Conservation (phyloP, 2,888 invertebrate species). For the Saturnia japonica region DNA sequence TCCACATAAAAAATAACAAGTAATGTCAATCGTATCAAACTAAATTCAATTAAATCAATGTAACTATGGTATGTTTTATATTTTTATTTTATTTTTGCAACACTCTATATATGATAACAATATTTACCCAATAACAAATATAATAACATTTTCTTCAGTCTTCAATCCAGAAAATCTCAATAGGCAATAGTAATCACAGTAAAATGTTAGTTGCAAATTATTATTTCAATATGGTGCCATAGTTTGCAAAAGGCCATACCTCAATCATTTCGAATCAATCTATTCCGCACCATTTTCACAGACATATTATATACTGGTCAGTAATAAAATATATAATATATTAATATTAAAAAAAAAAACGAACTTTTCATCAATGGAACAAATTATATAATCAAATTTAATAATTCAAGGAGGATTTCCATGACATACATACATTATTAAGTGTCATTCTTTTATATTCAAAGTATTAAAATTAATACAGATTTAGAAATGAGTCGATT, state of each 20-base stretch:
- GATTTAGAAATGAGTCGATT: too few relatives aligned
- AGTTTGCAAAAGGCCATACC: constrained; percentile 50
- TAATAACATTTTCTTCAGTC: constrained; percentile 67
- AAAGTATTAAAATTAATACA: too few relatives aligned
- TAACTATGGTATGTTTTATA: not conserved
- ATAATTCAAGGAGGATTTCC: too few relatives aligned
- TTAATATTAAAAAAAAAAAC: not conserved
- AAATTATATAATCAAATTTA: not conserved
- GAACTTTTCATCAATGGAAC: not conserved
- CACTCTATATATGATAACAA: constrained; percentile 20
- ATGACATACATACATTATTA: too few relatives aligned
- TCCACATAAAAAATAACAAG: not conserved
- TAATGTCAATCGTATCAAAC: not conserved
- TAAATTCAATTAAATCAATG: not conserved
- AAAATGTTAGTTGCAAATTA: constrained; percentile 55
- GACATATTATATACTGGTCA: not conserved
- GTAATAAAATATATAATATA: not conserved
- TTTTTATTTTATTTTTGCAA: constrained; percentile 12
- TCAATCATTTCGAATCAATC: constrained; percentile 17
- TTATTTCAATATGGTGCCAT: constrained; percentile 55
- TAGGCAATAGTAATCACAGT: constrained; percentile 76
- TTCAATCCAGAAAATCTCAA: constrained; percentile 78
- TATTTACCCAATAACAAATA: constrained; percentile 50
- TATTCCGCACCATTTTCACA: constrained; percentile 2
- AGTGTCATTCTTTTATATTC: too few relatives aligned